These are phyloP conservation scores for Calephelis nemesis DNA, from an alignment of 1,140 invertebrate genomes.

Conservation along the genomic window DNA sequence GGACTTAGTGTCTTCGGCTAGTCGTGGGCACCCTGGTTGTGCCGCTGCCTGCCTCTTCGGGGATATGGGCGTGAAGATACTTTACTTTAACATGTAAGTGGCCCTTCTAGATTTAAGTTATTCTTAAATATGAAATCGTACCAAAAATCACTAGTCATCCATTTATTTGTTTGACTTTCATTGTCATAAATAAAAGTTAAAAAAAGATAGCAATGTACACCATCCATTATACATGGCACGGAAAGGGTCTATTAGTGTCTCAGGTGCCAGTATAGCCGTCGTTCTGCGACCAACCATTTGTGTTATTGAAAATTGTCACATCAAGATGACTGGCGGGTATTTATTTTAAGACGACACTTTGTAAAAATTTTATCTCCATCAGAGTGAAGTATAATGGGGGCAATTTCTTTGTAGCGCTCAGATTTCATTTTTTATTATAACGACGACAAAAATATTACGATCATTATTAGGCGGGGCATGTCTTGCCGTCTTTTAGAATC, in stretches of 20 bases:
- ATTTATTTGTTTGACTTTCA: too few relatives aligned
- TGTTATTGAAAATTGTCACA: constrained; percentile 40
- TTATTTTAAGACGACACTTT: constrained; percentile 19
- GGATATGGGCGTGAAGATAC: too few relatives aligned
- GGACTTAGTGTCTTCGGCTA: too few relatives aligned
- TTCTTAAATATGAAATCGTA: too few relatives aligned
- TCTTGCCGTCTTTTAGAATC: not conserved
- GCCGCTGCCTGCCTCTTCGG: too few relatives aligned
- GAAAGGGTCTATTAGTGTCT: constrained; percentile 30
- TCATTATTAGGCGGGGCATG: constrained; percentile 4
- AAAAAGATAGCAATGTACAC: constrained; percentile 27
- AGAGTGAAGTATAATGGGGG: constrained; percentile 6
- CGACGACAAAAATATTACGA: constrained; percentile 12
- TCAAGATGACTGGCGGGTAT: constrained; percentile 22
- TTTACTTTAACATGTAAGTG: too few relatives aligned
- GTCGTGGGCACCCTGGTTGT: too few relatives aligned
- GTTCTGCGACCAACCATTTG: constrained; percentile 36
- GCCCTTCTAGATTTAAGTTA: too few relatives aligned
- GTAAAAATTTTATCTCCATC: constrained; percentile 11
- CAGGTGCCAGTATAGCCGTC: constrained; percentile 35
- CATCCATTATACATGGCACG: constrained; percentile 17
- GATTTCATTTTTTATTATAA: constrained; percentile 15
- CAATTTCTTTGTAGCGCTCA: constrained; percentile 11
- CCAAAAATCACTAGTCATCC: too few relatives aligned
- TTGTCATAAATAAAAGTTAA: too few relatives aligned